Conservation (phyloP, 1,140 invertebrate genomes). For the Lepidostoma basale region DNA sequence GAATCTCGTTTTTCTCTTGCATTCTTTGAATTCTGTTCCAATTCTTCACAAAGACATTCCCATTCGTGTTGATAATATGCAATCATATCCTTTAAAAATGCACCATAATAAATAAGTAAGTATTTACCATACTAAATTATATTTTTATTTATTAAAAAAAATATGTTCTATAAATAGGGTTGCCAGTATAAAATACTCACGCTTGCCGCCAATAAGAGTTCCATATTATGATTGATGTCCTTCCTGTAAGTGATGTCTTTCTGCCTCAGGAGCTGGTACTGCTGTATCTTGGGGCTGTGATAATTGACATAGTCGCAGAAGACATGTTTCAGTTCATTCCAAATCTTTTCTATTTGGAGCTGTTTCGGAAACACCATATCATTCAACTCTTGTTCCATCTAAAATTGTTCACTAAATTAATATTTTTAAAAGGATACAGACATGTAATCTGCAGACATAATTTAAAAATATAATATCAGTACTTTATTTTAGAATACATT, state of each 20-base stretch:
- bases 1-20: slow-evolving; percentile 28
- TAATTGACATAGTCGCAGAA: slow-evolving; percentile 54
- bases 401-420: slow-evolving; percentile 42
- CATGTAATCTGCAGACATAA: no score
- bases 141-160: no score
- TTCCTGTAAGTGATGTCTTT: slow-evolving; percentile 57
- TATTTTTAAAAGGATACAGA: no score
- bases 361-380: slow-evolving; percentile 52
- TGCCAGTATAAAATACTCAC: slow-evolving; percentile 43
- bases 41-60: slow-evolving; percentile 37
- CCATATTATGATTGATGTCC: slow-evolving; percentile 55
- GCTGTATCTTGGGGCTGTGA: slow-evolving; percentile 57
- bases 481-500: no score
- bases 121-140: no score
- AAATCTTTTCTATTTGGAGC: slow-evolving; percentile 54
- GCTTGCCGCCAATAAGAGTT: slow-evolving; percentile 51
- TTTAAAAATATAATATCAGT: no score
- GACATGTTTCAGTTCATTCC: slow-evolving; percentile 51
- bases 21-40: slow-evolving; percentile 31
- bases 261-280: slow-evolving; percentile 53
- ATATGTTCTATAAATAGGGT: no score
- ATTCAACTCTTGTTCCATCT: slow-evolving; percentile 57
- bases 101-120: no score
- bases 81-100: slow-evolving; percentile 38
- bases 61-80: slow-evolving; percentile 37